These are phyloP conservation scores for Caenorhabditis auriculariae DNA, from an alignment of 2,888 invertebrate species.

Conservation along the genomic window DNA sequence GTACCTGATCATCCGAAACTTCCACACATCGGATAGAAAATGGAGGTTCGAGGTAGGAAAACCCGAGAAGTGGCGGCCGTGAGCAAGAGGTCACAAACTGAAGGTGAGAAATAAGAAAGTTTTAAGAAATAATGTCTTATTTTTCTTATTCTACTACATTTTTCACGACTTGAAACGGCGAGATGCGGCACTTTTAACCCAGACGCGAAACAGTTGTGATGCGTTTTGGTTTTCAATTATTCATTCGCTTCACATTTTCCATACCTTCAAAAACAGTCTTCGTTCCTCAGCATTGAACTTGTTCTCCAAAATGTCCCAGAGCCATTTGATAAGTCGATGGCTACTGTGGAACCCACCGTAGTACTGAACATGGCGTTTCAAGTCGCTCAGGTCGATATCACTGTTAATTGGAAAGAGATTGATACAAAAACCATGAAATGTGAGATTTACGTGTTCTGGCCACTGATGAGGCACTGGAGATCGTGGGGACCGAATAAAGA, in stretches of 20 bases:
- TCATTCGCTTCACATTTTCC: too few species aligned
- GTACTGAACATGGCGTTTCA: constrained; percentile 89
- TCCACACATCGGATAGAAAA: constrained; percentile 98
- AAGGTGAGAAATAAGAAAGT: constrained; percentile 65
- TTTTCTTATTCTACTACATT: too few species aligned
- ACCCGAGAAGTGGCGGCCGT: constrained; percentile 90
- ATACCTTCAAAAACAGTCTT: constrained; percentile 83
- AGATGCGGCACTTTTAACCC: too few species aligned
- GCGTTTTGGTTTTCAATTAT: too few species aligned
- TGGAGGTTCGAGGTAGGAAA: constrained; percentile 90
- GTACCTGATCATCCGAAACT: constrained; percentile 84
- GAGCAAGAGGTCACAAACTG: constrained; percentile 99
- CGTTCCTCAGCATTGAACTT: constrained; percentile 91
- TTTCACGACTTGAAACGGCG: too few species aligned
- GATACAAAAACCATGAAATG: not conserved
- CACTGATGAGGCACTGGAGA: constrained; percentile 88
- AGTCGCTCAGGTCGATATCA: constrained; percentile 87
- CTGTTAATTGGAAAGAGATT: constrained; percentile 69
- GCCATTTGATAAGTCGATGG: constrained; percentile 89
- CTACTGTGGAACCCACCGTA: constrained; percentile 97
- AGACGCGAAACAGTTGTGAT: too few species aligned
- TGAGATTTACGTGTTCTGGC: constrained; percentile 27
- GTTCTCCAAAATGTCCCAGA: constrained; percentile 94
- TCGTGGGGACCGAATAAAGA: constrained; percentile 92
- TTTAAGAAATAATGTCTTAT: constrained; percentile 2